Conservation (phyloP, 2,113 vertebrate species). For the Thymallus thymallus region DNA sequence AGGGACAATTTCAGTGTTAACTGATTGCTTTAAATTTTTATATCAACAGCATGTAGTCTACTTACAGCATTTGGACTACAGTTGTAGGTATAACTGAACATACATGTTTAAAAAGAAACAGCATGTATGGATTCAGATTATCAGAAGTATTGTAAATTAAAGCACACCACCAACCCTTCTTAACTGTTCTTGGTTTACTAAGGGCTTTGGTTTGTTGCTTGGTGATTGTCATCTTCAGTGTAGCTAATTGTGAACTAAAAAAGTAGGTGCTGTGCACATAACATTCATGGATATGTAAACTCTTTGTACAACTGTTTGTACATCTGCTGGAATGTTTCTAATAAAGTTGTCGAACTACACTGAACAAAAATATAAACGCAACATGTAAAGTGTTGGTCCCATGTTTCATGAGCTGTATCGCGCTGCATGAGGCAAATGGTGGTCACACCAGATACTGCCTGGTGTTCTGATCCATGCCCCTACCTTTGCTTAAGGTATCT, state of each 20-base stretch:
- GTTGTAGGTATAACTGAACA: not conserved
- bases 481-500: too few relatives aligned
- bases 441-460: too few relatives aligned
- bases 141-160: not conserved
- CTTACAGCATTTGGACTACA: slow-evolving; percentile 4
- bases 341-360: not conserved
- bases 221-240: not conserved
- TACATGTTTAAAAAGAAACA: not conserved
- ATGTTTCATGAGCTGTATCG: too few relatives aligned
- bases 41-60: not conserved
- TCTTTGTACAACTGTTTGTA: not conserved
- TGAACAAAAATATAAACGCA: too few relatives aligned
- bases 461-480: too few relatives aligned
- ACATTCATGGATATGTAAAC: not conserved
- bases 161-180: not conserved
- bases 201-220: too few relatives aligned
- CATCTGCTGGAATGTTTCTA: not conserved
- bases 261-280: not conserved
- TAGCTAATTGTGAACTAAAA: not conserved
- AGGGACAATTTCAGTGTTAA: too few relatives aligned
- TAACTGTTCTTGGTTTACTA: too few relatives aligned
- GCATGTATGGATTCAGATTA: not conserved
- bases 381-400: too few relatives aligned
- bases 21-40: too few relatives aligned
- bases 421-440: too few relatives aligned